Conservation (phyloP, 2,113 vertebrate genomes). For the Tonatia bakeri region DNA sequence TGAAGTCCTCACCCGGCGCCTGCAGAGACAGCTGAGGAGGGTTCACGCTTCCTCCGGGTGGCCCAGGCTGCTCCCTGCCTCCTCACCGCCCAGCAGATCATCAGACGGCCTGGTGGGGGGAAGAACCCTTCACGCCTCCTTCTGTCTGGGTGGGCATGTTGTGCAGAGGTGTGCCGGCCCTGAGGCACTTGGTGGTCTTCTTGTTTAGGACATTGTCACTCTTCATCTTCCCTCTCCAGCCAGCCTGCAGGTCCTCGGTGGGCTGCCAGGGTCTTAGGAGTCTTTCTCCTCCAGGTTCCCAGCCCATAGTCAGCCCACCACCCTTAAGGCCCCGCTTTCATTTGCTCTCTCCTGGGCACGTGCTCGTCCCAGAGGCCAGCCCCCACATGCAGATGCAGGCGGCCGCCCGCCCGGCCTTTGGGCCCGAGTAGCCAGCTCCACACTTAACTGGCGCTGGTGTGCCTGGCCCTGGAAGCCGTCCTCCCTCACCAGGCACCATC, state of each 20-base stretch:
- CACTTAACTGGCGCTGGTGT: no score
- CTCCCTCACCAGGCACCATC: background rate
- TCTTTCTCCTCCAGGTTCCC: background rate
- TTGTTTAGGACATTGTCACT: background rate
- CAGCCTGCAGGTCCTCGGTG: background rate
- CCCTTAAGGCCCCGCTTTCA: background rate
- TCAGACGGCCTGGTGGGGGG: background rate
- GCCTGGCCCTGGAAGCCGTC: background rate
- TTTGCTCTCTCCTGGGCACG: background rate
- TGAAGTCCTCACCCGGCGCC: accelerated
- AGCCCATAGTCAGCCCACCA: background rate
- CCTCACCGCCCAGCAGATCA: no score
- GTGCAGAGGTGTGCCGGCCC: background rate
- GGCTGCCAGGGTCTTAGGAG: background rate
- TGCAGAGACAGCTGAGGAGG: no score
- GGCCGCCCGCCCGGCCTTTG: background rate
- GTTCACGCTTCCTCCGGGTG: background rate
- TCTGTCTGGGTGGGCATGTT: no score
- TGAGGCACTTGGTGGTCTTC: background rate
- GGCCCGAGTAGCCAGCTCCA: background rate
- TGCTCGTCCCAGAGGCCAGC: no score
- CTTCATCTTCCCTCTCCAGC: accelerated
- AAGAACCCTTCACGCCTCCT: background rate
- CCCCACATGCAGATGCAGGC: background rate
- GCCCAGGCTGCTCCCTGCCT: background rate